Conservation (phyloP, 2,113 vertebrate genomes). For the Clarias gariepinus region DNA sequence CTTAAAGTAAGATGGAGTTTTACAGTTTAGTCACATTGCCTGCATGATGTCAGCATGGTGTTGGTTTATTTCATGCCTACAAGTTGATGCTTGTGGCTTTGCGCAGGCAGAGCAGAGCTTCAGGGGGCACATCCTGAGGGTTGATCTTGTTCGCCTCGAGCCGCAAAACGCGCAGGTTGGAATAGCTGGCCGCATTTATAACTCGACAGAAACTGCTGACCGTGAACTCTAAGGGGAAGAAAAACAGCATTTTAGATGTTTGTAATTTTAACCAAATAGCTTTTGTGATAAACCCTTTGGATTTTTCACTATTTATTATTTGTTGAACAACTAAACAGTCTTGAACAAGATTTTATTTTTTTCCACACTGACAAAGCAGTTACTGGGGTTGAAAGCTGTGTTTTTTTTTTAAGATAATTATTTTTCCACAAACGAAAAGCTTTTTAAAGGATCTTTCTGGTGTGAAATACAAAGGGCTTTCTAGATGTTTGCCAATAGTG, state of each 20-base stretch:
- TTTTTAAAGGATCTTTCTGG: neutral
- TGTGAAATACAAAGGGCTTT: no score
- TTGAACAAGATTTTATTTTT: neutral
- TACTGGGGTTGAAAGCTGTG: neutral
- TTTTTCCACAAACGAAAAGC: neutral
- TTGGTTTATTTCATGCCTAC: conserved; percentile 45
- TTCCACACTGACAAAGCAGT: neutral
- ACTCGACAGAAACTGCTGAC: conserved; percentile 88
- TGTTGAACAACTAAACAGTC: neutral
- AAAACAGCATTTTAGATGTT: neutral
- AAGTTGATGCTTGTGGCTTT: conserved; percentile 74
- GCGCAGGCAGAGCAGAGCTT: conserved; percentile 88
- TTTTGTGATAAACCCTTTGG: neutral
- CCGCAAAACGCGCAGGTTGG: conserved; percentile 85
- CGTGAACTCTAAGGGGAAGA: conserved; percentile 80
- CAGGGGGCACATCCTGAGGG: conserved; percentile 78
- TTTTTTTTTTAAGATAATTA: neutral
- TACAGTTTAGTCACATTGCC: neutral
- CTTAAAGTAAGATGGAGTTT: neutral
- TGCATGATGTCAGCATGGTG: neutral
- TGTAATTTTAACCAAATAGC: neutral
- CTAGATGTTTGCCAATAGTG: no score
- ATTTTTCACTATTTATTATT: neutral
- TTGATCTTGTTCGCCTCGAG: conserved; percentile 88
- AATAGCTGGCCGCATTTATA: conserved; percentile 80